Conservation (phyloP, 2,797 vertebrate species). For the Podarcis siculus region DNA sequence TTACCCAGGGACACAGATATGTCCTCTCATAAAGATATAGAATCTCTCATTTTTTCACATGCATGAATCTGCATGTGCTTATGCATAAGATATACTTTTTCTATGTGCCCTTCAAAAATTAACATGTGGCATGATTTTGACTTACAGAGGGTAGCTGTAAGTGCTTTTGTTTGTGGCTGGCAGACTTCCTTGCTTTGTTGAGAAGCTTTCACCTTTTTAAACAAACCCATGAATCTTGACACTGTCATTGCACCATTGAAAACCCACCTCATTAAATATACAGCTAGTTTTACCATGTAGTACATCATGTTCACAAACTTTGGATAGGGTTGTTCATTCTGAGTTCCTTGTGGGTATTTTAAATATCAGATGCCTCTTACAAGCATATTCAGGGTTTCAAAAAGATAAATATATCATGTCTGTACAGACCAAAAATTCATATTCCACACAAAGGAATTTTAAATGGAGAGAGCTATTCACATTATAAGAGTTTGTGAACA, state of each 20-base stretch:
- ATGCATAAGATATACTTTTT: neutral
- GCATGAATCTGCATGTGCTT: neutral
- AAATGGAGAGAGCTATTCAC: neutral
- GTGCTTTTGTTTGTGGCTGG: neutral
- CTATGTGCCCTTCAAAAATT: neutral
- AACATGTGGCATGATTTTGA: neutral
- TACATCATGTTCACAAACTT: neutral
- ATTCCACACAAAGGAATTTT: neutral
- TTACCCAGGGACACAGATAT: neutral
- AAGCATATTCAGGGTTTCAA: neutral
- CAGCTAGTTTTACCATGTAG: neutral
- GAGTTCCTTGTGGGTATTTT: neutral
- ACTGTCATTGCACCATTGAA: neutral
- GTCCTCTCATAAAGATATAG: neutral
- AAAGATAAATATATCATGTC: neutral
- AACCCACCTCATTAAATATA: slow-evolving; percentile 7
- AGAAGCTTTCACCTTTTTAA: neutral
- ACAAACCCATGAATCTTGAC: neutral
- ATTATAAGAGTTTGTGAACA: neutral
- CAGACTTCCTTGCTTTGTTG: neutral
- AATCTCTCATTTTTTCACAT: neutral
- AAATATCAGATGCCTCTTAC: neutral
- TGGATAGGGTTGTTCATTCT: neutral
- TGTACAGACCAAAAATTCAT: slow-evolving; percentile 23
- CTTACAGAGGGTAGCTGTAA: neutral